phyloP scores from a whole-genome alignment of 1,140 invertebrate species.

The Drosophila asahinai region DNA sequence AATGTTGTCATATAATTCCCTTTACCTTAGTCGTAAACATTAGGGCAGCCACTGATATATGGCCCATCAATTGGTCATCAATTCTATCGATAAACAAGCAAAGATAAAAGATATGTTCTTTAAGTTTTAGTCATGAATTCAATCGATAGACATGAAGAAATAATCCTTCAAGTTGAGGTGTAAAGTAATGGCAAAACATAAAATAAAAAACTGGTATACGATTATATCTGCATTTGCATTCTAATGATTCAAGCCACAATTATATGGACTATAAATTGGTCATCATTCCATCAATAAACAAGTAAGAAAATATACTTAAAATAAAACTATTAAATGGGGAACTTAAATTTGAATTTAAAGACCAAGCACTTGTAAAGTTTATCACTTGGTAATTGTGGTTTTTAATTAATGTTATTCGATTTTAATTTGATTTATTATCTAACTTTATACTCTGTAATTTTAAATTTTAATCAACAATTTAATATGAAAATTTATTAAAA shows the following conservation, averaged over 20 bases:
- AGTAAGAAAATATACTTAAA: no score
- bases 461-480: no score
- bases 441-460: no score
- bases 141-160: background rate
- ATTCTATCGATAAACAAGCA: background rate
- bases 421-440: no score
- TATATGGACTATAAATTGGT: conserved; percentile 4
- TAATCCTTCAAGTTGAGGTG: background rate
- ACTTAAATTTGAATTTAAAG: no score
- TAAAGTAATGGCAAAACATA: background rate
- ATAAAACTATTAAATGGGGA: background rate
- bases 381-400: background rate
- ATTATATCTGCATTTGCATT: background rate
- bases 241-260: background rate
- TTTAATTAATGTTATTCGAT: background rate
- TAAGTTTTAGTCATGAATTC: background rate
- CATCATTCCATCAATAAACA: background rate
- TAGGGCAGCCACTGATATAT: background rate
- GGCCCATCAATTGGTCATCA: background rate
- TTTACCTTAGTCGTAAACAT: background rate
- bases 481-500: no score
- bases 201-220: background rate
- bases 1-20: conserved; percentile 7
- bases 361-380: no score
- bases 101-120: background rate